Evolutionary conservation across 2,797 vertebrate species (phyloP), one percentile per base, ranked within the genome.

Genomic region (Cuniculus paca): DNA sequence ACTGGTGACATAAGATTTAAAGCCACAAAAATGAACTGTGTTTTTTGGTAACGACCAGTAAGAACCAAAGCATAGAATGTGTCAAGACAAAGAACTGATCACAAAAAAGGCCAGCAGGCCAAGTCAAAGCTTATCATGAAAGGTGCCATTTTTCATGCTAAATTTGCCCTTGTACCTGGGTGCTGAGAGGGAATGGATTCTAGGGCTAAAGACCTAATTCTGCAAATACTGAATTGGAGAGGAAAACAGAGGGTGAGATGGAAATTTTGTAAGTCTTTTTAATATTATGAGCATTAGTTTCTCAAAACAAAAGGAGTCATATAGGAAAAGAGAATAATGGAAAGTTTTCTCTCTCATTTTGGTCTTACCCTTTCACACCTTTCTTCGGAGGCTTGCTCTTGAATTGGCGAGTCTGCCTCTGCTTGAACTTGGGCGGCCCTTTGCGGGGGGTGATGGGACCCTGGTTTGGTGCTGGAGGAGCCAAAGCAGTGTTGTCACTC

Each of bases 361-460:
- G n/a, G 11, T 81, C 98, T 98, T 98, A 99, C 99, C 98, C 99
- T 98, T 98, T 98, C 80, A 99, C 98, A 58, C 98, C 98, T 98
- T 99, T 99, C 96, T 99, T 99, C 5, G 99, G 99, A 39, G 99
- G 99, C 96, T 99, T 99, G 98, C 99, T 99, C 97, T 99, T 99
- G 98, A 99, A 99, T 65, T 99, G 99, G 34, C 99, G 98, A 34
- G 98, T 99, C 95, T 98, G 99, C 72, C 99, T 98, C 97, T 99
- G 99, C 97, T 99, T 99, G 98, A 99, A 99, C 90, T 99, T 99
- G n/a, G 98, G 99, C 26, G 99, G 99, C 2, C 98, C 99, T 95
- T 98, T 99, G 82, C 98, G 98, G 0, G 98, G 99, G 31, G 98
- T 99, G 36, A 98, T 97, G 65, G 98, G 97, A 50, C 98, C 98